Base-by-base conservation (phyloP, 2,113 vertebrate species). In the Tyrannus savana region DNA sequence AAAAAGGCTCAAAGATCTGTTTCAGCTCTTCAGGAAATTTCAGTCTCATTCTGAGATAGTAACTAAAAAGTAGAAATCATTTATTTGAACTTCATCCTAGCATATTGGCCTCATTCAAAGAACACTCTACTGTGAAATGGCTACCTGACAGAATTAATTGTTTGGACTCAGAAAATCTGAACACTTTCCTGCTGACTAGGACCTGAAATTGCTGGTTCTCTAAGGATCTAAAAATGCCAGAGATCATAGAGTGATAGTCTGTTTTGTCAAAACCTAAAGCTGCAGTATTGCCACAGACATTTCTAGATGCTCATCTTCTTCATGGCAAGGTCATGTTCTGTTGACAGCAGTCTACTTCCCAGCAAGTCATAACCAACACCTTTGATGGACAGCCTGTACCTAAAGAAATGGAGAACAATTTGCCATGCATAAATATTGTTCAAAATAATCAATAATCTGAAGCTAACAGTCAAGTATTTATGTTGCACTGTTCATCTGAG, bases 361-460 rank as follows among this genome's bases (percentile, higher is more conserved):
- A 91, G 78, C 24, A 85, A 85, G 25, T 73, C 3, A 35, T 88
- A 96, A 66, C 14, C 12, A 95, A 90, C 24, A 44, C 4, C 5
- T 88, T 67, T 84, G 62, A 56, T 39, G 30, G 37, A 47, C 13
- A 73, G 35, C 18, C 58, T 81, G 8, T 35, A 19, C 35, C 39
- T 60, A 33, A 76, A 77, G 53, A 90, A 84, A 93, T 69, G 35
- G 28, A 53, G 60, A 37, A 42, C 35, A 56, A 11, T 79, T 77
- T 81, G n/a, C 35, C n/a, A 19, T 74, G 25, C 37, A 39, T 49
- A 71, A 88, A 93, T 88, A 64, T 8, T 77, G 35, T 63, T 79
- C 27, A 87, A 89, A 95, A 64, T 66, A 80, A 95, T 83, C 49
- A 87, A 44, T 71, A 93, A 62, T 72, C 68, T 30, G 31, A 95